These are phyloP conservation scores for Metellina segmentata DNA, from an alignment of 2,888 invertebrate genomes.

Conservation along the genomic window DNA sequence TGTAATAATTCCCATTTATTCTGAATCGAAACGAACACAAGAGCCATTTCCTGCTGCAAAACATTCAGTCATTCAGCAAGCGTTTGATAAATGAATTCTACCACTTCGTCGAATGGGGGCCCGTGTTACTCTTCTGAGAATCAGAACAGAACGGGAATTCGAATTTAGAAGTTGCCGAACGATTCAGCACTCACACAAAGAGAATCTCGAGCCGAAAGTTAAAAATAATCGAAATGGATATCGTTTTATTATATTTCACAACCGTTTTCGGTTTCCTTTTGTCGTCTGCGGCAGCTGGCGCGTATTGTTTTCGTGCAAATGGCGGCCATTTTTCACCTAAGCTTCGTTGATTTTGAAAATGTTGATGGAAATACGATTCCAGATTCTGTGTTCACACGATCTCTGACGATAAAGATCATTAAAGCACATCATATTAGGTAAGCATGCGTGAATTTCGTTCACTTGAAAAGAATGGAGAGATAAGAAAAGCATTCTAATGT, in stretches of 20 bases:
- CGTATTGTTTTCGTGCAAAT: neutral
- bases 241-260: slow-evolving; percentile 25
- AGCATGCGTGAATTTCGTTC: neutral
- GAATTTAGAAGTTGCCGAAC: slow-evolving; percentile 20
- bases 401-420: slow-evolving; percentile 8
- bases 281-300: neutral
- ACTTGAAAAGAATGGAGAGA: too few relatives aligned
- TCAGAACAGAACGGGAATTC: slow-evolving; percentile 48
- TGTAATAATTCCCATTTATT: slow-evolving; percentile 54
- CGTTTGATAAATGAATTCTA: slow-evolving; percentile 7
- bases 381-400: neutral
- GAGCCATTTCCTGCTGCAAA: slow-evolving; percentile 34
- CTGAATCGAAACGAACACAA: slow-evolving; percentile 11
- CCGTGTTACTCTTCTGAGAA: slow-evolving; percentile 31
- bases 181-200: neutral
- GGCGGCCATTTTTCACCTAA: neutral
- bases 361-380: neutral
- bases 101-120: neutral
- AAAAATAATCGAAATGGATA: slow-evolving; percentile 18
- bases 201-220: slow-evolving; percentile 1
- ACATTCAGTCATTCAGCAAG: slow-evolving; percentile 9
- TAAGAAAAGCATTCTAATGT: too few relatives aligned
- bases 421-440: too few relatives aligned
- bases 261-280: slow-evolving; percentile 18
- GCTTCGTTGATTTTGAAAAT: slow-evolving; percentile 9